A percentile compares a stretch with the other conserved stretches of the same genome.
These are phyloP conservation scores for Fissipunctia ypsillon DNA, from an alignment of 2,888 invertebrate species.

Conservation along the genomic window DNA sequence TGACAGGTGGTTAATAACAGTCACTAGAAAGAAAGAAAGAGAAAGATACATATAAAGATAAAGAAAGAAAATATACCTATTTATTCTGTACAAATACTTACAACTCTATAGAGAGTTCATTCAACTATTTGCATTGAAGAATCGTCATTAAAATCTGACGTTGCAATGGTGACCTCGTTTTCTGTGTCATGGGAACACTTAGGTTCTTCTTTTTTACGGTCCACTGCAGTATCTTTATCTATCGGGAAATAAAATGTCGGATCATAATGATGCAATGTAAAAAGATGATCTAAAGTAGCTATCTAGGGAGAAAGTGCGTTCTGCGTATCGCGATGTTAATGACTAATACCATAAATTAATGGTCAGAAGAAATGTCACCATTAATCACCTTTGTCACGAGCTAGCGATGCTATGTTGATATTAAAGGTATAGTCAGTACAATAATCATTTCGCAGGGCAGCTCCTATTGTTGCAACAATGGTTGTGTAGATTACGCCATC, in stretches of 20 bases:
- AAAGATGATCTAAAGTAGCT: not conserved
- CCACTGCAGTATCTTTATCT: not conserved
- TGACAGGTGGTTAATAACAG: too few species aligned
- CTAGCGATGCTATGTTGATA: not conserved
- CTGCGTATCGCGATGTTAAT: not conserved
- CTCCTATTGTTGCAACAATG: not conserved
- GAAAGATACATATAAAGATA: too few species aligned
- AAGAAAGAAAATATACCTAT: too few species aligned
- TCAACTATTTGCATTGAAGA: too few species aligned
- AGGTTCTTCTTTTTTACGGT: not conserved
- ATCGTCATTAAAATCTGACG: conserved; percentile 9
- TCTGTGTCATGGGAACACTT: not conserved
- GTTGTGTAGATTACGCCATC: conserved; percentile 13
- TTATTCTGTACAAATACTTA: too few species aligned
- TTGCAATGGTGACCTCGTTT: conserved; percentile 3
- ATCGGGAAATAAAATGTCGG: conserved; percentile 4
- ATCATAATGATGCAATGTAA: not conserved
- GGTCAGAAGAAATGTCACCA: not conserved
- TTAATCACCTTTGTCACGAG: not conserved
- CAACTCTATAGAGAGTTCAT: too few species aligned
- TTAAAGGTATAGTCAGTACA: not conserved
- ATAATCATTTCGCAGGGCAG: not conserved
- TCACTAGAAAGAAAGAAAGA: too few species aligned
- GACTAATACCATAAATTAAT: not conserved
- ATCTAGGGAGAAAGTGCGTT: not conserved